Conservation (phyloP, 2,888 invertebrate genomes). For the Lordiphosa fenestrarum region DNA sequence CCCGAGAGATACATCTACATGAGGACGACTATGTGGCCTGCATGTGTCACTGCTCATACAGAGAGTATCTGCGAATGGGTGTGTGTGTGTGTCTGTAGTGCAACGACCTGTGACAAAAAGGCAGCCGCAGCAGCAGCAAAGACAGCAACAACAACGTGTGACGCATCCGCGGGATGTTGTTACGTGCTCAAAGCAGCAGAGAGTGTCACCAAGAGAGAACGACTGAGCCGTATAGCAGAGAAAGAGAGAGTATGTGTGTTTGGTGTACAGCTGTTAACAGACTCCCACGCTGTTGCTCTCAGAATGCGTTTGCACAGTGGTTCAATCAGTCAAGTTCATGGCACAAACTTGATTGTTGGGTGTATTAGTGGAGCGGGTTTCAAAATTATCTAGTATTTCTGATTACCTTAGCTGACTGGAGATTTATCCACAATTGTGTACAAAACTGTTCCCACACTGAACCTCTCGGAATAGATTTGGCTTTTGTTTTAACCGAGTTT, state of each 20-base stretch:
- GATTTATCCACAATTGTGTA: no score
- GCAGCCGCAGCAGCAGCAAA: slow-evolving; percentile 40
- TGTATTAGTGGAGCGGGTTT: no score
- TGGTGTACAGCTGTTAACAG: slow-evolving; percentile 69
- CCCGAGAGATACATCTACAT: slow-evolving; percentile 1
- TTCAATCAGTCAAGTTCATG: slow-evolving; percentile 1
- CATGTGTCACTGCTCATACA: slow-evolving; percentile 66
- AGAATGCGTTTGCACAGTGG: slow-evolving; percentile 45
- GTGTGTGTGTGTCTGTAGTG: slow-evolving; percentile 47
- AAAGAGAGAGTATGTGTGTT: slow-evolving; percentile 26
- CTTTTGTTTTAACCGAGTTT: no score
- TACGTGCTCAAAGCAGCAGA: slow-evolving; percentile 55
- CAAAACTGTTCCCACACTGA: no score
- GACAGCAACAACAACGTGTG: slow-evolving; percentile 51
- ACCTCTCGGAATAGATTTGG: no score
- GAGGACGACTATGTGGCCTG: slow-evolving; percentile 46
- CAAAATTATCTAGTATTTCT: no score
- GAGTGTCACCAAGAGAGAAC: slow-evolving; percentile 8
- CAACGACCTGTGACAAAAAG: slow-evolving; percentile 72
- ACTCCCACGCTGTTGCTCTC: slow-evolving; percentile 62
- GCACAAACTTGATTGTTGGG: no score
- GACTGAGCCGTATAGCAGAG: slow-evolving; percentile 16
- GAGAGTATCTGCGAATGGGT: slow-evolving; percentile 21
- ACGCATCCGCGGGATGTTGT: slow-evolving; percentile 71
- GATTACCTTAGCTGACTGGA: no score